Evolutionary conservation across 1,140 invertebrate species (phyloP), one percentile per base, ranked within the genome.

Genomic region (Drosophila bocki): DNA sequence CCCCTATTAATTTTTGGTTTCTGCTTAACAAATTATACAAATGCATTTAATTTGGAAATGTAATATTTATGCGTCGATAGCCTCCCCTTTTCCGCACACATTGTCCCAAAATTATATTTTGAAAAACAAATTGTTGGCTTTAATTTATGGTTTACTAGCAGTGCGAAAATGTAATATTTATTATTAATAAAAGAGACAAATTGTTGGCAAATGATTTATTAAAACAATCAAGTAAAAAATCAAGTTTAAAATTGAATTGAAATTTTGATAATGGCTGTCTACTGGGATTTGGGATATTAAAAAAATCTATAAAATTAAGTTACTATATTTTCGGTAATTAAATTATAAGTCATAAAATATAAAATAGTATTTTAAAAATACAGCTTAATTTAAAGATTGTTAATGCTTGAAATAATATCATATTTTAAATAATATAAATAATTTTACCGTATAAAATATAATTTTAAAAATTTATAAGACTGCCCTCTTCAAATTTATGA

Each of bases 41-140:
- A 81, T 80, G 32, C 84, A 88, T 87, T 87, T 77, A 88, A 87
- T 83, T 87, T 82, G 77, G 50, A 88, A 87, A 88, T 74, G 71
- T 68, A 63, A 82, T 79, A 76, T 80, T 83, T 80, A 82, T 82
- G 44, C 42, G 39, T 22, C 13, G n/a, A n/a, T 6, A 11, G 22
- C 22, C 11, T 7, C 33, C 15, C 17, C 3, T 32, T 12, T 32
- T 53, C 3, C 17, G 33, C 32, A 53, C 50, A 53, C n/a, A 54
- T 54, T 37, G 12, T 37, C 0, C 17, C 47, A 19, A 50, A 44
- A 35, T 44, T n/a, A n/a, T n/a, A n/a, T n/a, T n/a, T 72, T 39
- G 33, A 26, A 26, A 64, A 41, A 32, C 13, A 50, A 67, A 47
- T 41, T 41, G 7, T 32, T 37, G 45, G 45, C 19, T 12, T 37